Evolutionary conservation across 2,113 vertebrate genomes (phyloP), one percentile per base, ranked within the genome.

Genomic region (Cyphomyrus discorhynchus): DNA sequence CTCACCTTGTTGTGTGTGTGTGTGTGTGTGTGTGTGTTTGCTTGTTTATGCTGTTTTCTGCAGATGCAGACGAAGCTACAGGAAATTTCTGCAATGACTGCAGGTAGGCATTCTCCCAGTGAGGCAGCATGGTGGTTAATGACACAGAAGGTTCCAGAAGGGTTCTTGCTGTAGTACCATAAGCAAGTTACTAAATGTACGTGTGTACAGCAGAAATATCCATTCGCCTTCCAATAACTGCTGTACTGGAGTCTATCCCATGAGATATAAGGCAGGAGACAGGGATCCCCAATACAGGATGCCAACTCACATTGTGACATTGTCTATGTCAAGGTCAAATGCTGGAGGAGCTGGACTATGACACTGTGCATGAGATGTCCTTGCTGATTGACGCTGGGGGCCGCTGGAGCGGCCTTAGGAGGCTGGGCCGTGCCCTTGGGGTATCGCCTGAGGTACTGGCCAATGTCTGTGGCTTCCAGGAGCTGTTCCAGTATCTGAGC

Each of bases 401-500:
- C 88, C 88, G 11, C 5, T 66, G 80, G 27, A 35, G 87, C 42
- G 27, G 83, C 49, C 42, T 93, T 74, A 91, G 88, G 83, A 92
- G 91, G 0, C 89, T 93, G 13, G 93, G 92, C 1, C 52, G 86
- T 31, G 92, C 92, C 83, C 62, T 95, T 50, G 93, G 92, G 6
- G 91, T 94, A 88, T 90, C 92, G 0, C 92, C 93, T 77, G 93
- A 93, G 89, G 87, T 95, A 70, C 82, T 92, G 0, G 10, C 53
- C 80, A 93, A 93, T 90, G 89, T 95, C 45, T 88, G 53, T 15
- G 88, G 92, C 86, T 95, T 95, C 90, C 93, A 92, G 90, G 94
- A 95, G 35, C 93, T 95, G 66, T 95, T 95, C 86, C 92, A 92
- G 70, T 94, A 94, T 87, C 93, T 95, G 77, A 89, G 92, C 74